Conservation (phyloP, 92 coral and sea anemone genomes). For the Bergia puertoricense region DNA sequence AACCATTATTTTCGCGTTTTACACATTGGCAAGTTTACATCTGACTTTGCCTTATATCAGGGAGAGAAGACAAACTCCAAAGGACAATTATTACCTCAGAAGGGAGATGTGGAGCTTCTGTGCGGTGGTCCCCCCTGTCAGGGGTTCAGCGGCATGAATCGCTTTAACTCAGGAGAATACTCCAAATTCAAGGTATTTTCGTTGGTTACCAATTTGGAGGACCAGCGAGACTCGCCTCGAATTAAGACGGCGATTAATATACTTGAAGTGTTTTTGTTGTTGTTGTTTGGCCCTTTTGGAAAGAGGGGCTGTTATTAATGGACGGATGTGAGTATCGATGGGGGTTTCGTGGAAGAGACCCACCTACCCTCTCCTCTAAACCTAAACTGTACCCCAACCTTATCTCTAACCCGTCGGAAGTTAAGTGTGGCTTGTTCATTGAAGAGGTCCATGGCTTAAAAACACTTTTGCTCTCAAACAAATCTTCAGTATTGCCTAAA, state of each 20-base stretch:
- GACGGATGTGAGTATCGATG: too few species aligned
- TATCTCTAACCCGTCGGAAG: too few species aligned
- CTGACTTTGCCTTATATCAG: slow-evolving; percentile 41
- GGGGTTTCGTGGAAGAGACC: too few species aligned
- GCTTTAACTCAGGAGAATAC: slow-evolving; percentile 96
- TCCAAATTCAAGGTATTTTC: slow-evolving; percentile 84
- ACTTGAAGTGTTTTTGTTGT: background rate
- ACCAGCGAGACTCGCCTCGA: background rate
- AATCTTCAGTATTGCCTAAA: too few species aligned
- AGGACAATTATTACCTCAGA: slow-evolving; percentile 90
- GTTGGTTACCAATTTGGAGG: background rate
- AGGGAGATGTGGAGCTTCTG: slow-evolving; percentile 94
- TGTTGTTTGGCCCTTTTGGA: background rate
- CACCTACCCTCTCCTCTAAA: too few species aligned
- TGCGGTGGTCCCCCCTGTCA: slow-evolving; percentile 99
- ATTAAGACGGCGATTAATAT: background rate
- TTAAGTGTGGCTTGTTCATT: too few species aligned
- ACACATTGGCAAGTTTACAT: background rate
- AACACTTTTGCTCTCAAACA: too few species aligned
- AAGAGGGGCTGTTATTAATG: too few species aligned
- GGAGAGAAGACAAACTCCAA: slow-evolving; percentile 85
- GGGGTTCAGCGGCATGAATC: slow-evolving; percentile 99
- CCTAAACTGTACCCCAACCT: too few species aligned
- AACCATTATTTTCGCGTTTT: background rate
- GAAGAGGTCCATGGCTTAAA: too few species aligned